Conservation (phyloP, 2,888 invertebrate genomes). For the Chelonus formosanus region DNA sequence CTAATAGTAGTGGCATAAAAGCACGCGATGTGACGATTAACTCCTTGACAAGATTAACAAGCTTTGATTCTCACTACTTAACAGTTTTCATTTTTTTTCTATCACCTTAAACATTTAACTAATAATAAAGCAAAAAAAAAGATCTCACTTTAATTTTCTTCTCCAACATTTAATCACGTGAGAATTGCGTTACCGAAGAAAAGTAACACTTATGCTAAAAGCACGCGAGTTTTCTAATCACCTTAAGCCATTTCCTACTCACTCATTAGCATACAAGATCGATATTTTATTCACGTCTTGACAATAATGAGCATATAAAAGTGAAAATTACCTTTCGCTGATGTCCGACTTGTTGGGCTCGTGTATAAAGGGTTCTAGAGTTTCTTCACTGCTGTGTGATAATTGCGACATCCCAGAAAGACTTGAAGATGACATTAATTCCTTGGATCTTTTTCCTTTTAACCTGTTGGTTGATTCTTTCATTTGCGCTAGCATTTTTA, state of each 20-base stretch:
- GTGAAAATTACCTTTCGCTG: conserved; percentile 51
- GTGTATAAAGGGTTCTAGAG: conserved; percentile 59
- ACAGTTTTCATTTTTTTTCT: neutral
- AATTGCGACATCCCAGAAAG: conserved; percentile 63
- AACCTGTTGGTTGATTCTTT: conserved; percentile 51
- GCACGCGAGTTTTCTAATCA: conserved; percentile 29
- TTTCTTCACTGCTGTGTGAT: conserved; percentile 62
- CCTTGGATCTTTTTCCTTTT: conserved; percentile 60
- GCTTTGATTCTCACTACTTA: neutral
- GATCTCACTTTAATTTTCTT: neutral
- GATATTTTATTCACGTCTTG: conserved; percentile 28
- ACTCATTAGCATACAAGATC: conserved; percentile 26
- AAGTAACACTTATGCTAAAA: conserved; percentile 9
- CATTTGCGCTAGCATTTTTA: conserved; percentile 55
- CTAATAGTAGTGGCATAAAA: neutral
- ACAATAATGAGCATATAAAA: conserved; percentile 16
- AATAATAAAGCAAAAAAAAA: neutral
- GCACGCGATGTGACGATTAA: neutral
- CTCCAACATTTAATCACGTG: conserved; percentile 9
- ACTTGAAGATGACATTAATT: conserved; percentile 62
- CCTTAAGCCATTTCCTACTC: conserved; percentile 20
- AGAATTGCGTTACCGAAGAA: conserved; percentile 11
- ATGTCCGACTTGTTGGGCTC: conserved; percentile 55
- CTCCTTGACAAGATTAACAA: conserved; percentile 1
- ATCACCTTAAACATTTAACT: neutral